Percentiles rank a stretch among this genome's conserved stretches.
phyloP scores from a whole-genome alignment of 2,113 vertebrate species.

The Thymallus thymallus region DNA sequence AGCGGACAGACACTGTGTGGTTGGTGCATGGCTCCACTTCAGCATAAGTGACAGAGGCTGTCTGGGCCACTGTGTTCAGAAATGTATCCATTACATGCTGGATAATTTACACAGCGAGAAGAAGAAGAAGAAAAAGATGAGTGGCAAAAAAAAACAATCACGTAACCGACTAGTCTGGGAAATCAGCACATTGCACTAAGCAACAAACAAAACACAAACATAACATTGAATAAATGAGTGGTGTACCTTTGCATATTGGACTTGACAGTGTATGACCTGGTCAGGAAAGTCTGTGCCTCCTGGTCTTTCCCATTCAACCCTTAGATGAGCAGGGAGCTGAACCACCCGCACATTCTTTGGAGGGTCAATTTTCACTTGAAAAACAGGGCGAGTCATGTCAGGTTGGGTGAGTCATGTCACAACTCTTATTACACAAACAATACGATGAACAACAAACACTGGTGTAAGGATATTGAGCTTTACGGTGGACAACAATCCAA shows the following conservation, averaged over 20 bases:
- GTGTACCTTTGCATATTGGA: constrained; percentile 55
- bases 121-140: not conserved
- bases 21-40: constrained; percentile 49
- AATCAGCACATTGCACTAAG: not conserved
- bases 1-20: constrained; percentile 54
- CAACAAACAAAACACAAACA: not conserved
- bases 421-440: too few species aligned
- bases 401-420: not conserved
- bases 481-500: too few species aligned
- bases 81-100: constrained; percentile 5
- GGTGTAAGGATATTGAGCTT: too few species aligned
- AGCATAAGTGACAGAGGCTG: not conserved
- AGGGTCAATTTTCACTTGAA: constrained; percentile 44
- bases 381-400: not conserved
- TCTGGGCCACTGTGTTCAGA: not conserved
- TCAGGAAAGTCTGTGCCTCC: rapidly evolving
- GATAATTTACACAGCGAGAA: not conserved
- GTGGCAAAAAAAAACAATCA: not conserved
- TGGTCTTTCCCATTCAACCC: constrained; percentile 6
- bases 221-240: not conserved
- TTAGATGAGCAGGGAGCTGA: not conserved
- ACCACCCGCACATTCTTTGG: not conserved
- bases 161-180: not conserved
- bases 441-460: too few species aligned
- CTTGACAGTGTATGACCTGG: constrained; percentile 41